These are phyloP conservation scores for Enteromius mattozi DNA, from an alignment of 2,797 vertebrate genomes.

Conservation along the genomic window DNA sequence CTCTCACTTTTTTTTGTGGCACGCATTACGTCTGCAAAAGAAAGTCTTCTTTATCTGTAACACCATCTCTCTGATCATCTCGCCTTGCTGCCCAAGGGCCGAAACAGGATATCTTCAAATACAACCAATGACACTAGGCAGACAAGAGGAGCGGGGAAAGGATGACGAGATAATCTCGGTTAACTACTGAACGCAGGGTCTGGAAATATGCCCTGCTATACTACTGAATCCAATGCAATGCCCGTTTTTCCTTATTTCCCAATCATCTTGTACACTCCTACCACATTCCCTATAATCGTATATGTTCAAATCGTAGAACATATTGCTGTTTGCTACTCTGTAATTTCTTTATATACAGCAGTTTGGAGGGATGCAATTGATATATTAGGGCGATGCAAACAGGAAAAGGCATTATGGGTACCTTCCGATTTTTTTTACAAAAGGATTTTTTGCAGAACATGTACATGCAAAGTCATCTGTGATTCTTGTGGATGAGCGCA, in stretches of 20 bases:
- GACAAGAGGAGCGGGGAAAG: conserved; percentile 61
- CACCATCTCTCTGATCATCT: conserved; percentile 60
- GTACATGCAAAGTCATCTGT: conserved; percentile 4
- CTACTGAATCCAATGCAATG: conserved; percentile 64
- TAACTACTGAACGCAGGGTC: conserved; percentile 75
- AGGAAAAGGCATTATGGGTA: conserved; percentile 3
- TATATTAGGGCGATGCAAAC: conserved; percentile 4
- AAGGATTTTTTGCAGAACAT: conserved; percentile 15
- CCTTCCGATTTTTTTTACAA: background rate
- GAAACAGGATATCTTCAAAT: conserved; percentile 55
- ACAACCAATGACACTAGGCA: conserved; percentile 53
- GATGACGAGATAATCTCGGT: conserved; percentile 55
- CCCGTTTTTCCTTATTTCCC: conserved; percentile 32
- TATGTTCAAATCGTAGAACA: background rate
- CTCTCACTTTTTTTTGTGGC: conserved; percentile 31
- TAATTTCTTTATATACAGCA: conserved; percentile 10
- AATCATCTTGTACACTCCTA: background rate
- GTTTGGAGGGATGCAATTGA: conserved; percentile 32
- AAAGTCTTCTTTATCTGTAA: conserved; percentile 53
- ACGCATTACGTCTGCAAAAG: conserved; percentile 31
- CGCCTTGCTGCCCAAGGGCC: conserved; percentile 43
- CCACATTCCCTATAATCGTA: conserved; percentile 9
- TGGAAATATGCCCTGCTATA: conserved; percentile 43
- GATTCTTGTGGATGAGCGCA: conserved; percentile 25
- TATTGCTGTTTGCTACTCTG: conserved; percentile 9